A percentile compares a stretch with the other conserved stretches of the same genome.
phyloP scores from a whole-genome alignment of 2,113 vertebrate genomes.

The Microtus montanus region DNA sequence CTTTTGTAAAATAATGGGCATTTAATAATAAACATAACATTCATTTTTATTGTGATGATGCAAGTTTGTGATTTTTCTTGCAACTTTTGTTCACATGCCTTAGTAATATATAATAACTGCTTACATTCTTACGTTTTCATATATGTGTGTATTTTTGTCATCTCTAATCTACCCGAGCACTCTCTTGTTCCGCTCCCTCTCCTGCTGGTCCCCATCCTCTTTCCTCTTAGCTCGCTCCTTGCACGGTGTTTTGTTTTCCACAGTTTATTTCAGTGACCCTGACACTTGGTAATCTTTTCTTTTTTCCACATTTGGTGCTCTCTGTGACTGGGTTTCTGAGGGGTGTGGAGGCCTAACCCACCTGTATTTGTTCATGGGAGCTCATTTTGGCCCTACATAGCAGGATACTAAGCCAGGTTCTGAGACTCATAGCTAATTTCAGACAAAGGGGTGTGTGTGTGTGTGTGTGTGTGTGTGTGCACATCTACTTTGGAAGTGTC shows the following conservation, averaged over 20 bases:
- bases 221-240: not conserved
- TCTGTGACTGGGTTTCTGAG: not conserved
- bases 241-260: not conserved
- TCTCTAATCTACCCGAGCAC: not conserved
- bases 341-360: not conserved
- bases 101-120: not conserved
- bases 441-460: not conserved
- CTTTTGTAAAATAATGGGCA: not conserved
- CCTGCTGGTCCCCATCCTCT: not conserved
- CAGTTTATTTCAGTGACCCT: not conserved
- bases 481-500: not conserved
- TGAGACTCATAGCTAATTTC: not conserved
- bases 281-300: not conserved
- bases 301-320: not conserved
- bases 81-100: not conserved
- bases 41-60: not conserved
- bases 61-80: not conserved
- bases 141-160: not conserved
- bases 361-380: not conserved
- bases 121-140: not conserved
- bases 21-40: not conserved
- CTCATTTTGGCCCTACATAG: not conserved
- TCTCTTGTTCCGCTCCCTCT: not conserved
- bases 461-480: accelerated
- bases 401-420: not conserved